Percentiles rank a stretch among this genome's conserved stretches.
Conservation (phyloP, 1,140 invertebrate species). For the Cydia amplana region DNA sequence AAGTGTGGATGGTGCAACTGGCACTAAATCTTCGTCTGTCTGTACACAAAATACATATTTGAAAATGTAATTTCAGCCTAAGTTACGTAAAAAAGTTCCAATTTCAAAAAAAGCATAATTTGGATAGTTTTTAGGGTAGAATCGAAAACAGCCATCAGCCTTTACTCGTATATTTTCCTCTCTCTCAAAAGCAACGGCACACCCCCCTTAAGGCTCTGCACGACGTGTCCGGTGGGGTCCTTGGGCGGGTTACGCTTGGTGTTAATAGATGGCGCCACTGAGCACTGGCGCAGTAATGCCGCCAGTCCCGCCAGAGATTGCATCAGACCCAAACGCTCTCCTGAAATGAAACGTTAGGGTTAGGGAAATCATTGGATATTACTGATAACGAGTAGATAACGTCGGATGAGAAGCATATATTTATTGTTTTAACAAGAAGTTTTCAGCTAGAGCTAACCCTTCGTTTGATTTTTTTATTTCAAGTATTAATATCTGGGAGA, state of each 20-base stretch:
- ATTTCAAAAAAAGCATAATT: too few species aligned
- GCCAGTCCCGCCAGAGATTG: conserved; percentile 9
- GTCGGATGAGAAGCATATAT: not conserved
- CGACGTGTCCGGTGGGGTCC: not conserved
- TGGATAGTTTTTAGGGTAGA: not conserved
- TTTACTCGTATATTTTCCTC: not conserved
- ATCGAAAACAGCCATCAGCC: not conserved
- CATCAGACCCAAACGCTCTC: conserved; percentile 15
- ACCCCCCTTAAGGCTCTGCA: not conserved
- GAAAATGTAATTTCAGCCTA: too few species aligned
- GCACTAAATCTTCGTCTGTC: too few species aligned
- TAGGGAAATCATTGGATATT: too few species aligned
- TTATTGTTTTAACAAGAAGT: too few species aligned
- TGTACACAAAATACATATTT: too few species aligned
- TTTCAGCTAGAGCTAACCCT: too few species aligned
- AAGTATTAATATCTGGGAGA: too few species aligned
- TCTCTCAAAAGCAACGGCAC: not conserved
- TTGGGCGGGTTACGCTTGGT: not conserved
- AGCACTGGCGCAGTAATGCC: not conserved
- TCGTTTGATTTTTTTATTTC: too few species aligned
- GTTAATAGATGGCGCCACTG: not conserved
- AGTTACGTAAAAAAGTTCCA: too few species aligned
- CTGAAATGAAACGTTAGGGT: not conserved
- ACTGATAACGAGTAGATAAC: too few species aligned
- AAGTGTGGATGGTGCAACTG: too few species aligned